Evolutionary conservation across 1,140 invertebrate genomes (phyloP).

Genomic region (Propsilocerus akamusi): DNA sequence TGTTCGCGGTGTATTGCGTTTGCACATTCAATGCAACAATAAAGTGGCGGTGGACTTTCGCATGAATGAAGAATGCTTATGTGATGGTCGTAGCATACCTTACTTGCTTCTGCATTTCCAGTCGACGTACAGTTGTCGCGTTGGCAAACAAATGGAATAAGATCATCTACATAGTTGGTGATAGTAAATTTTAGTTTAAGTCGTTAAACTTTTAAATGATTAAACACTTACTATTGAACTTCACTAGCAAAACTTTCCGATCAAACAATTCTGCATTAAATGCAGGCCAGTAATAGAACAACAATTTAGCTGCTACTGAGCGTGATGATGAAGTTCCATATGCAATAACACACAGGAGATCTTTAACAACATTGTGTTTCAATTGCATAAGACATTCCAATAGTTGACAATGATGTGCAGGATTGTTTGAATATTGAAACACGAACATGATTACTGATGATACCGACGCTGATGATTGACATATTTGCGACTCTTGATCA

Average conservation of each 20-base stretch:
- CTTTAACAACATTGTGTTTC: conserved; percentile 74
- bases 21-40: conserved; percentile 91
- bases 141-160: conserved; percentile 64
- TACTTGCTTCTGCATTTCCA: conserved; percentile 69
- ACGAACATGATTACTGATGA: conserved; percentile 94
- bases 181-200: neutral
- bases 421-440: conserved; percentile 86
- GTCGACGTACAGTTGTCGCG: conserved; percentile 68
- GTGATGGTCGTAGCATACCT: conserved; percentile 78
- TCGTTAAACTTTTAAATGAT: neutral
- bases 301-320: conserved; percentile 81
- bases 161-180: conserved; percentile 31
- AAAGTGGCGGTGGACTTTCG: conserved; percentile 81
- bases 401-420: conserved; percentile 85
- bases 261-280: conserved; percentile 89
- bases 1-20: conserved; percentile 73
- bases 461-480: conserved; percentile 79
- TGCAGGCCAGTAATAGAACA: conserved; percentile 99
- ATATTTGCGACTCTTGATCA: conserved; percentile 32
- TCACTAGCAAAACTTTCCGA: conserved; percentile 69
- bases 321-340: conserved; percentile 85
- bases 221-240: conserved; percentile 57
- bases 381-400: conserved; percentile 87
- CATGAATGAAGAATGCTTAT: conserved; percentile 64
- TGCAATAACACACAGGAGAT: conserved; percentile 89